Evolutionary conservation across 1,140 invertebrate species (phyloP), one percentile per base, ranked within the genome.

Genomic region (Atopsyche davidsoni): DNA sequence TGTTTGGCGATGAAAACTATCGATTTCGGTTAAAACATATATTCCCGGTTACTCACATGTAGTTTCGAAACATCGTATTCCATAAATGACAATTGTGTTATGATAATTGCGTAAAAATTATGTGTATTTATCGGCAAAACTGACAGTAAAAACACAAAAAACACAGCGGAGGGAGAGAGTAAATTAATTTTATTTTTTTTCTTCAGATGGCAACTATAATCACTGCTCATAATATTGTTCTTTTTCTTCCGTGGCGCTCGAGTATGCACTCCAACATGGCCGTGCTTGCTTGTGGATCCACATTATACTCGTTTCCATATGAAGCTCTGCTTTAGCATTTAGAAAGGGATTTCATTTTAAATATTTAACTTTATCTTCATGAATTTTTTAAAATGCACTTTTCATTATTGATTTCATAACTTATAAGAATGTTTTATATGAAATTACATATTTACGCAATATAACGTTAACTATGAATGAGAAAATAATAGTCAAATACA

Each of bases 141-240:
- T 51, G 48, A 51, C 48, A 51, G 48, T 44, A 51, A 51, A 50
- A 51, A 51, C 48, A 51, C 48, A 51, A 44, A 51, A 51, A 51
- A 51, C 40, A 51, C 47, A 44, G 41, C 40, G 41, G 39, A 44
- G 48, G 14, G 41, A 45, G 38, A 45, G 42, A 51, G 48, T 44
- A 44, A 51, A 51, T 51, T 51, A 44, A 44, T 51, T 51, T 51
- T 36, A 43, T 50, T 44, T 51, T 50, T 51, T 51, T 51, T 51
- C 48, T 51, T 51, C 48, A 45, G 48, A 51, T 51, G 48, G 48
- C 48, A 51, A 51, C 48, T 44, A 51, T 51, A 51, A 51, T 44
- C 48, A 51, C 48, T 45, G 41, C 39, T 51, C 48, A 51, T 51
- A 45, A 44, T 51, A 51, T 44, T 51, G 13, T 35, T 44, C 36